A percentile compares a stretch with the other conserved stretches of the same genome.
Conservation (phyloP, 2,113 vertebrate species). For the Aegithalos caudatus region DNA sequence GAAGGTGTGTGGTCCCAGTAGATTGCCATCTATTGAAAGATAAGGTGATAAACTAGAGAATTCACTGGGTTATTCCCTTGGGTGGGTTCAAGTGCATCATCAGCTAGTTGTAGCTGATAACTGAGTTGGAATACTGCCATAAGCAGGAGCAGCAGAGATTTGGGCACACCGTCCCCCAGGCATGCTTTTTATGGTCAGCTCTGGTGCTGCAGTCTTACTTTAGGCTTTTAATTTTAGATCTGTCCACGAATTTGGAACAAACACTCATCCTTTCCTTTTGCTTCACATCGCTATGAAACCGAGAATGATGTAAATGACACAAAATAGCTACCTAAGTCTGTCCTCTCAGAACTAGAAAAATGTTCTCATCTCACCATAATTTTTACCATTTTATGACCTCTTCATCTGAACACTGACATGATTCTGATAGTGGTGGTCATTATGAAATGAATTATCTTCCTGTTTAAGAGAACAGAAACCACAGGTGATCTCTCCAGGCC, state of each 20-base stretch:
- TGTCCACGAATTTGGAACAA: background rate
- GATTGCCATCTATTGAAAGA: background rate
- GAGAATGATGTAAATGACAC: background rate
- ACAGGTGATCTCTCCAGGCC: background rate
- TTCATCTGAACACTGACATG: background rate
- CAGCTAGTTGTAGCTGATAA: background rate
- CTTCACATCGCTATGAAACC: background rate
- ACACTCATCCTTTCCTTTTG: background rate
- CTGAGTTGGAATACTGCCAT: fast-evolving
- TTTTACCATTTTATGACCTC: background rate
- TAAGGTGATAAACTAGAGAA: background rate
- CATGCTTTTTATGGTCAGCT: background rate
- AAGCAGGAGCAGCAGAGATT: background rate
- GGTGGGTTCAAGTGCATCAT: background rate
- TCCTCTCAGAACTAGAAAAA: background rate
- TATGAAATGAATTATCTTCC: background rate
- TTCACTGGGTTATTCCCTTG: background rate
- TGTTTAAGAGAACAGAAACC: background rate
- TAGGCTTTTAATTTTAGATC: background rate
- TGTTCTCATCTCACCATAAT: background rate
- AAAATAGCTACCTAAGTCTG: background rate
- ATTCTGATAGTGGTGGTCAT: background rate
- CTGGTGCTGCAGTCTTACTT: background rate
- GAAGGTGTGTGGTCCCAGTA: background rate
- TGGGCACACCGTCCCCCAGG: background rate